Evolutionary conservation across 2,113 vertebrate species (phyloP), one percentile per base, ranked within the genome.

Genomic region (Microtus montanus): DNA sequence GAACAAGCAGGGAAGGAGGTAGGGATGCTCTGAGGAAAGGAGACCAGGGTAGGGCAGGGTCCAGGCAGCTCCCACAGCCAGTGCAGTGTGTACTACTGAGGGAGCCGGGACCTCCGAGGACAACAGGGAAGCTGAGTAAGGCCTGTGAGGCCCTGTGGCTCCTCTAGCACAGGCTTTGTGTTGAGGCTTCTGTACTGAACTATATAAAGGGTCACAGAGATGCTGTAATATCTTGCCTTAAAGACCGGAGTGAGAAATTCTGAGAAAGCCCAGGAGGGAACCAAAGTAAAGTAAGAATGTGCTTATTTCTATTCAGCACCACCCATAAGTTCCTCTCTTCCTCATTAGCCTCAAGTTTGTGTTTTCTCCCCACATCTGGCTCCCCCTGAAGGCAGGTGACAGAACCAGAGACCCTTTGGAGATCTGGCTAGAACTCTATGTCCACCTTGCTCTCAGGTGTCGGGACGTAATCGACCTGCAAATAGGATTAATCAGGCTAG

Each of bases 161-260:
- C 28, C 11, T 82, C n/a, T 13, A 15, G 58, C 52, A 20, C 14
- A 14, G 52, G 4, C 15, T 58, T 7, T 63, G 7, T 13, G 47
- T 49, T 49, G 47, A 35, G 41, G 7, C 7, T 38, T 47, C 71
- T 20, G 63, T 28, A 44, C 44, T 35, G 14, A 54, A 54, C 52
- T 54, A 26, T 17, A 38, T 20, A 0, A 13, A 79, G 47, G 12
- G 13, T 71, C 30, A 3, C 0, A 30, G 71, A 26, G 30, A 26
- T 8, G 49, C 28, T 35, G 68, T 7, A 22, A 1, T 61, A n/a
- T 49, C 1, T 41, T 2, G 38, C 2, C 47, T n/a, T 22, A 0
- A 58, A 66, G 7, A 8, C 33, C n/a, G 0, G 15, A 3, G 4
- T 30, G 14, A 64, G 47, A n/a, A 33, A 35, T 52, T 13, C 28